Conservation (phyloP, 2,113 vertebrate species). For the Aptenodytes forsteri region DNA sequence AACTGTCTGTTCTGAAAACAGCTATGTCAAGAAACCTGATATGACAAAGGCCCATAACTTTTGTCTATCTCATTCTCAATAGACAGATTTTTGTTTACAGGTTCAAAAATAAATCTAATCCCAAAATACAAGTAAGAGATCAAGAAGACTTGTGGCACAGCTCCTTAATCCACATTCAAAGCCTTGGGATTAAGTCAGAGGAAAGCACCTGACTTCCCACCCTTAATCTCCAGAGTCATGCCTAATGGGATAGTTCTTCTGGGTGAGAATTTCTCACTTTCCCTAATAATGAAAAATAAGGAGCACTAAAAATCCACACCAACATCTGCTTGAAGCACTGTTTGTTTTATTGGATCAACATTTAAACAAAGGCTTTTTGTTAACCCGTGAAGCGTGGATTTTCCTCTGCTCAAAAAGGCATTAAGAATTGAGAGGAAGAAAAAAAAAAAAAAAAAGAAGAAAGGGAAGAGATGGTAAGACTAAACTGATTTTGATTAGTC, state of each 20-base stretch:
- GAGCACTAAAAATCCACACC: not conserved
- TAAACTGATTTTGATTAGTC: not conserved
- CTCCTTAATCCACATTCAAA: not conserved
- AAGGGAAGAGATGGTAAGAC: not conserved
- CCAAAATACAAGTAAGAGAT: not conserved
- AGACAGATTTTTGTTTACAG: not conserved
- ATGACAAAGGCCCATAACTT: not conserved
- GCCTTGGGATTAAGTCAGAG: not conserved
- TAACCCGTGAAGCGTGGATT: not conserved
- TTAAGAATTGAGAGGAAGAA: not conserved
- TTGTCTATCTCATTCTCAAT: not conserved
- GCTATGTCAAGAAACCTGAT: not conserved
- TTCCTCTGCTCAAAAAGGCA: not conserved
- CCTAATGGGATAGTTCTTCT: constrained; percentile 8
- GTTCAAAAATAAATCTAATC: not conserved
- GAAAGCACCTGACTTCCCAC: constrained; percentile 32
- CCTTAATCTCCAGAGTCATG: constrained; percentile 1
- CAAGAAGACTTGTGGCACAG: not conserved
- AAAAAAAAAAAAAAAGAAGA: not conserved
- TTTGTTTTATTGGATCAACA: not conserved
- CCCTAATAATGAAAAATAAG: not conserved
- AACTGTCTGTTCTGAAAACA: not conserved
- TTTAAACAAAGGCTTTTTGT: constrained; percentile 10
- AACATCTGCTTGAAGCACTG: not conserved
- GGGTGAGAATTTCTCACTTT: constrained; percentile 36